Percentiles rank a stretch among this genome's conserved stretches.
phyloP scores from a whole-genome alignment of 2,797 vertebrate species.

The Mus caroli region DNA sequence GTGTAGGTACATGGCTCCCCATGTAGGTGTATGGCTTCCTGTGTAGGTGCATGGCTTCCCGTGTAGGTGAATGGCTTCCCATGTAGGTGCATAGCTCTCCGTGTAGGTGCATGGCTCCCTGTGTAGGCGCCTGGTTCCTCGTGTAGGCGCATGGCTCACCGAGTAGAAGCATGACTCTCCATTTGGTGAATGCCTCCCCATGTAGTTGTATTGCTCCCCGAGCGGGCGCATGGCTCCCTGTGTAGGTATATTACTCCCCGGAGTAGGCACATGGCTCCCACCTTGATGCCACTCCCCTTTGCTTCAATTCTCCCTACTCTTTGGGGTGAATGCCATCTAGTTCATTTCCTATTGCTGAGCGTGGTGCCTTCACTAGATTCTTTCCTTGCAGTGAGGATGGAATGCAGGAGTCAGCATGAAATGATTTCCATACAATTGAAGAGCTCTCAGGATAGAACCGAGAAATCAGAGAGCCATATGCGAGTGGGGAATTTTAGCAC shows the following conservation, averaged over 20 bases:
- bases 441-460: neutral
- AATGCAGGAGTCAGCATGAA: neutral
- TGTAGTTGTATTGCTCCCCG: too few species aligned
- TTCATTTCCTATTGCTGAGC: neutral
- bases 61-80: too few species aligned
- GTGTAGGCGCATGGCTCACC: neutral
- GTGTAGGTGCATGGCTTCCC: too few species aligned
- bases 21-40: too few species aligned
- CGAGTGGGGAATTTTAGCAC: constrained; percentile 60
- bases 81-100: too few species aligned
- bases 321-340: neutral
- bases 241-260: neutral
- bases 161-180: too few species aligned
- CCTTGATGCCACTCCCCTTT: neutral
- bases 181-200: too few species aligned
- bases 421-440: constrained; percentile 51
- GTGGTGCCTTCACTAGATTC: neutral
- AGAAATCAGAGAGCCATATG: constrained; percentile 37
- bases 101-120: neutral
- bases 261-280: neutral
- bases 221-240: too few species aligned
- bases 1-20: too few species aligned
- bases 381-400: constrained; percentile 1
- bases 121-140: accelerated
- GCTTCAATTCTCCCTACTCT: neutral